Percentiles rank a stretch among this genome's conserved stretches.
These are phyloP conservation scores for Pseudorasbora parva DNA, from an alignment of 2,113 vertebrate species.

Conservation along the genomic window DNA sequence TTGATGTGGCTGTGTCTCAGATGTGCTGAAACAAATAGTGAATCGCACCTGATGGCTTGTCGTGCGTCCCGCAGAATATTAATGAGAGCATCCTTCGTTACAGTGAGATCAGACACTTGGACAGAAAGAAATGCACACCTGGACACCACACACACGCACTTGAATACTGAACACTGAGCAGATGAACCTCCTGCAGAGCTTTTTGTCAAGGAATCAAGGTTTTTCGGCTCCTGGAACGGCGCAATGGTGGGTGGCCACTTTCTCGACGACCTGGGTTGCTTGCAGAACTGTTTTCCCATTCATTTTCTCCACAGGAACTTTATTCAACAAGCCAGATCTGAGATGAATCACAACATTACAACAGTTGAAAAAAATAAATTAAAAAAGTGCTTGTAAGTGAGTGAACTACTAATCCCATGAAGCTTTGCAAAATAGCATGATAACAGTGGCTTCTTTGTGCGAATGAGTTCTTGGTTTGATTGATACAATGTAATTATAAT, in stretches of 20 bases:
- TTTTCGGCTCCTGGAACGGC: not conserved
- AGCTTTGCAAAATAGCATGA: not conserved
- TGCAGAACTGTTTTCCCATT: not conserved
- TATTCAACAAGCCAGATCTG: not conserved
- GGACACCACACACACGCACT: constrained; percentile 16
- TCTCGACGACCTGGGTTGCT: not conserved
- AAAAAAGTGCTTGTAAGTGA: not conserved
- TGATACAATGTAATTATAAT: not conserved
- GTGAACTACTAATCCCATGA: not conserved
- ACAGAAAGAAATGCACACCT: constrained; percentile 50
- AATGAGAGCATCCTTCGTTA: constrained; percentile 62
- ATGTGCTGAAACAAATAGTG: constrained; percentile 73
- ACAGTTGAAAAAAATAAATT: not conserved
- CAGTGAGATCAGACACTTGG: constrained; percentile 44
- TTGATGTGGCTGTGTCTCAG: constrained; percentile 75
- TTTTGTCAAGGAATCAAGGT: constrained; percentile 18
- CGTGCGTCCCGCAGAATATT: constrained; percentile 67
- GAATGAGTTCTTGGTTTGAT: not conserved
- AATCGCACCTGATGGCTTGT: constrained; percentile 70
- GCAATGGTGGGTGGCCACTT: not conserved
- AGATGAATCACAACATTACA: not conserved
- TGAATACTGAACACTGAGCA: constrained; percentile 23
- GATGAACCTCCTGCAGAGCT: constrained; percentile 11
- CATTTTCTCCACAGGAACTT: constrained; percentile 6
- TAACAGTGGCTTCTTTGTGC: not conserved